A percentile compares a stretch with the other conserved stretches of the same genome.
These are phyloP conservation scores for Nemotelus nigrinus DNA, from an alignment of 2,888 invertebrate genomes.

Conservation along the genomic window DNA sequence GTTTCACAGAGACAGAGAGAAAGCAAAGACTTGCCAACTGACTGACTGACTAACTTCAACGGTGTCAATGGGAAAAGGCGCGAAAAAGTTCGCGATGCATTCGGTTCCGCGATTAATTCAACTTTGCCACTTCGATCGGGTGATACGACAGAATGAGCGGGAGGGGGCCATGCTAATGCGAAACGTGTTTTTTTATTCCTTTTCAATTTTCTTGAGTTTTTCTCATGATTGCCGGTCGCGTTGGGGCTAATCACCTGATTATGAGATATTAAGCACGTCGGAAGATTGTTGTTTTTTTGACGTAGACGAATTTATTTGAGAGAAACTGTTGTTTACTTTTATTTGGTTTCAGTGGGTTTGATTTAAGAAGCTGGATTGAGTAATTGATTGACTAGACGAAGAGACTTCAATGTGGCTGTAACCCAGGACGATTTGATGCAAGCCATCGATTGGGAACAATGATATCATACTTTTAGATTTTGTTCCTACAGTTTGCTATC, in stretches of 20 bases:
- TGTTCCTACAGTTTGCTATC: too few relatives aligned
- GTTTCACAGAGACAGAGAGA: background rate
- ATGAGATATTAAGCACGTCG: conserved; percentile 39
- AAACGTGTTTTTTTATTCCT: background rate
- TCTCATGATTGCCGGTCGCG: background rate
- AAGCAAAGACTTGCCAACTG: background rate
- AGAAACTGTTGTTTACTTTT: background rate
- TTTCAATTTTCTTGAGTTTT: background rate
- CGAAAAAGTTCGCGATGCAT: conserved; percentile 39
- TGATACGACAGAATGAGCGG: too few relatives aligned
- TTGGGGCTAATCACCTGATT: conserved; percentile 41
- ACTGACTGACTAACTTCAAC: too few relatives aligned
- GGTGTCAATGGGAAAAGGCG: conserved; percentile 16
- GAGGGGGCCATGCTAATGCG: background rate
- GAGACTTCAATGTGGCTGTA: too few relatives aligned
- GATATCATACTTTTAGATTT: too few relatives aligned
- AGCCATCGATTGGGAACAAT: too few relatives aligned
- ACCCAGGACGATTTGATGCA: too few relatives aligned
- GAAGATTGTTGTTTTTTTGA: conserved; percentile 6
- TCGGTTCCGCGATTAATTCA: background rate
- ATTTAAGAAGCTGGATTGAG: too few relatives aligned
- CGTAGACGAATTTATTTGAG: background rate
- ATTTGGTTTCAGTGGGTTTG: too few relatives aligned
- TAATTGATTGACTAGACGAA: too few relatives aligned
- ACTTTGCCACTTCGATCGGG: too few relatives aligned